Evolutionary conservation across 2,113 vertebrate species (phyloP).

Genomic region (Dromas ardeola): DNA sequence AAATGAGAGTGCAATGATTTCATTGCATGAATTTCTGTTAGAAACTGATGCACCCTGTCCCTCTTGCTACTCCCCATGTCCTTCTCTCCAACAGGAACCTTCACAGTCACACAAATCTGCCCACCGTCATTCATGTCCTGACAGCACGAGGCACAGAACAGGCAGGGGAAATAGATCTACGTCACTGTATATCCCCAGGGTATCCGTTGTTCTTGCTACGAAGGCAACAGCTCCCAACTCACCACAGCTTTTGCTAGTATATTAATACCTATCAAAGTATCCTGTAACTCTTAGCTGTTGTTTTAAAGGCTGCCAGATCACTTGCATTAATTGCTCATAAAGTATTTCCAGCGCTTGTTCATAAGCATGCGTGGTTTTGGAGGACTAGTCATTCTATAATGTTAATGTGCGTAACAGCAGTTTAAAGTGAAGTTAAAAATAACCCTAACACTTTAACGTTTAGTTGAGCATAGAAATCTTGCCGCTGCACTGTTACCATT

Average conservation of each 20-base stretch:
- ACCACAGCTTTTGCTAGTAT: not conserved
- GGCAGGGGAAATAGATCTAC: constrained; percentile 42
- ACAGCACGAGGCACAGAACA: constrained; percentile 9
- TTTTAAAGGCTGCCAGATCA: constrained; percentile 21
- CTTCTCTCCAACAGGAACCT: constrained; percentile 30
- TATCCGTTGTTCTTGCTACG: constrained; percentile 3
- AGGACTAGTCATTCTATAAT: not conserved
- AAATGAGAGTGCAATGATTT: constrained; percentile 49
- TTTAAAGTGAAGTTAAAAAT: constrained; percentile 30
- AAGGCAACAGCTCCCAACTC: not conserved
- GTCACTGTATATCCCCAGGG: constrained; percentile 39
- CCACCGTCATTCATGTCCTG: constrained; percentile 1
- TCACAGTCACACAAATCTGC: not conserved
- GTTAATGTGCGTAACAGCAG: not conserved
- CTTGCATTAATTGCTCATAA: not conserved
- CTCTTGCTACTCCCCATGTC: constrained; percentile 17
- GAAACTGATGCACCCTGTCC: constrained; percentile 47
- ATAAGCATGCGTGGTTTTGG: not conserved
- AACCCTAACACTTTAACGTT: not conserved
- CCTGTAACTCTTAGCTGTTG: not conserved
- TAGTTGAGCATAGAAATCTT: not conserved
- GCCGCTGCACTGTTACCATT: not conserved
- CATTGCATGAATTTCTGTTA: constrained; percentile 51
- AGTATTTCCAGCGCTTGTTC: not conserved
- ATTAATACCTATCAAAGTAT: not conserved